Evolutionary conservation across 2,113 vertebrate species (phyloP).

Genomic region (Dolichotis patagonum): DNA sequence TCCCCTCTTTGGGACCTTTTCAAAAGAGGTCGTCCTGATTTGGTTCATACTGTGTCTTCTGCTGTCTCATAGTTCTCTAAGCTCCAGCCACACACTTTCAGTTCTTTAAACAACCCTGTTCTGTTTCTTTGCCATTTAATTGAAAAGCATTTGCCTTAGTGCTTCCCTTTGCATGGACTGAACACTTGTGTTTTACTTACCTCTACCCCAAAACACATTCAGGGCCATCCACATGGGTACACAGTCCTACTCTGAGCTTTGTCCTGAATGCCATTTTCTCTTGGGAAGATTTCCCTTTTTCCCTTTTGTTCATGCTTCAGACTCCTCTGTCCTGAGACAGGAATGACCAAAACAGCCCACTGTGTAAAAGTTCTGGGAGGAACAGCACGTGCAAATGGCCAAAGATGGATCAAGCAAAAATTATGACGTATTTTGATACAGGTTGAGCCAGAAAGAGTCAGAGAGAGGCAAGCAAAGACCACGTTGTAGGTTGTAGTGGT

Average conservation of each 20-base stretch:
- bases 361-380: neutral
- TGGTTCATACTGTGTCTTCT: neutral
- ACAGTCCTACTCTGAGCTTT: neutral
- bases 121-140: neutral
- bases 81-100: neutral
- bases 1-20: neutral
- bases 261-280: neutral
- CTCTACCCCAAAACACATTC: neutral
- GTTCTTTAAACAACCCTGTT: neutral
- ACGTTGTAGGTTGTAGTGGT: neutral
- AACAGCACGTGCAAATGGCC: neutral
- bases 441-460: neutral
- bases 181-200: neutral
- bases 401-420: constrained; percentile 28
- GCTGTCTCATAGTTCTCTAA: neutral
- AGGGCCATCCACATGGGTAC: neutral
- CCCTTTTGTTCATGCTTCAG: neutral
- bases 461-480: neutral
- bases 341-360: neutral
- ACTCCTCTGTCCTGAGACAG: neutral
- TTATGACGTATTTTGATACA: neutral
- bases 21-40: neutral
- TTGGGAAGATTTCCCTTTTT: neutral
- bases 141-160: neutral
- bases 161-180: neutral